A percentile compares a stretch with the other conserved stretches of the same genome.
Conservation (phyloP, 1,140 invertebrate species). For the Drosophila sproati region DNA sequence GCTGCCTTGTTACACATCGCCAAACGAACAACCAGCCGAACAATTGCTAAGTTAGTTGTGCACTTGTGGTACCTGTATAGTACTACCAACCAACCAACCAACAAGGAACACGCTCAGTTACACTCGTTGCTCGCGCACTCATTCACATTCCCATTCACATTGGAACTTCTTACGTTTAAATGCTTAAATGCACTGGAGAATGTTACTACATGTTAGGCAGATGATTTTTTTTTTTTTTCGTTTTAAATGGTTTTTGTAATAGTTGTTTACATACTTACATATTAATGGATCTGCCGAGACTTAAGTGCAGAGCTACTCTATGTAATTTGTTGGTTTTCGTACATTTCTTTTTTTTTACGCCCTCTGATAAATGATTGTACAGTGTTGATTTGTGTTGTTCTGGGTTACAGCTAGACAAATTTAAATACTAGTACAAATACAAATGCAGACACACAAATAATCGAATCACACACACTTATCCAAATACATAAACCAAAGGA, state of each 20-base stretch:
- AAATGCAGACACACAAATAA: slow-evolving; percentile 15
- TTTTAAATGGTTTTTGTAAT: slow-evolving; percentile 1
- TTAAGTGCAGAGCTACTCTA: slow-evolving; percentile 4
- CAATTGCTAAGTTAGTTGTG: slow-evolving; percentile 3
- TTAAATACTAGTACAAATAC: slow-evolving; percentile 46
- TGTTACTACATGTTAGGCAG: not conserved
- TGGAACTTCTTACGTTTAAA: not conserved
- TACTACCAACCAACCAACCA: not conserved
- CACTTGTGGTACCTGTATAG: not conserved
- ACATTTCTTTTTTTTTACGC: slow-evolving; percentile 76
- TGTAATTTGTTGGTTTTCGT: slow-evolving; percentile 57
- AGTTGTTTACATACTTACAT: not conserved
- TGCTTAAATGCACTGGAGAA: slow-evolving; percentile 1
- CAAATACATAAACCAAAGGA: not conserved
- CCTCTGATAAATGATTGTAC: slow-evolving; percentile 42
- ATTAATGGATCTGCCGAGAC: not conserved
- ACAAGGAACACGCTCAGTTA: slow-evolving; percentile 11
- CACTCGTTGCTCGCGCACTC: not conserved
- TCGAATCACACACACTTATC: slow-evolving; percentile 8
- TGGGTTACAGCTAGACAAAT: slow-evolving; percentile 41
- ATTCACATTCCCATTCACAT: slow-evolving; percentile 10
- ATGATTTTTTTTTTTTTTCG: not conserved
- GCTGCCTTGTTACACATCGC: slow-evolving; percentile 79
- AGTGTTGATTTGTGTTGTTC: slow-evolving; percentile 56
- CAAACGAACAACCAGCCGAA: slow-evolving; percentile 71